Evolutionary conservation across 2,888 invertebrate species (phyloP).

Genomic region (Caenorhabditis becei): DNA sequence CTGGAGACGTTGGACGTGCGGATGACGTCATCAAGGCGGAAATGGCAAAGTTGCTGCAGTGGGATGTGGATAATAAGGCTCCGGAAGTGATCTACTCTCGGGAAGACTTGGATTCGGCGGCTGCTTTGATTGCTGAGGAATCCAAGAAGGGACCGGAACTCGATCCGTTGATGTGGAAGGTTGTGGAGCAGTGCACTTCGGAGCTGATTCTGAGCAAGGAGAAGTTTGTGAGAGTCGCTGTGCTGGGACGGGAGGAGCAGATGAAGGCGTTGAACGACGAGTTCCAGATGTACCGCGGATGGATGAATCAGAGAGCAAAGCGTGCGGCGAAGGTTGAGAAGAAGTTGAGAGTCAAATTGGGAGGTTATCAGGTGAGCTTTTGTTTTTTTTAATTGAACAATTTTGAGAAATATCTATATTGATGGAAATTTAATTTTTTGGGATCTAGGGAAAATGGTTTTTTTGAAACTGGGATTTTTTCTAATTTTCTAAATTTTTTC

Average conservation of each 20-base stretch:
- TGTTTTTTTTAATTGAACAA: conserved; percentile 1
- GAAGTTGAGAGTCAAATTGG: conserved; percentile 95
- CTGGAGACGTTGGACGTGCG: conserved; percentile 72
- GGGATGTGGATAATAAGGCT: conserved; percentile 75
- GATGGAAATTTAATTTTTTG: not conserved
- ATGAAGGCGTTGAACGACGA: conserved; percentile 77
- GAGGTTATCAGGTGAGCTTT: conserved; percentile 88
- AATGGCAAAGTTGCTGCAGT: conserved; percentile 78
- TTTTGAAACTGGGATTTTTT: not conserved
- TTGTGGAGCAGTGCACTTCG: conserved; percentile 75
- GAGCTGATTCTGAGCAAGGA: conserved; percentile 74
- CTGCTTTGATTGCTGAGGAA: conserved; percentile 66
- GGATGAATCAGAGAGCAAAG: conserved; percentile 98
- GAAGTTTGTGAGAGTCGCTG: conserved; percentile 75
- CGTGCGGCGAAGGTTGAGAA: conserved; percentile 97
- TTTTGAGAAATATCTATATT: not conserved
- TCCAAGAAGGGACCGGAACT: conserved; percentile 64
- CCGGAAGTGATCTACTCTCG: conserved; percentile 71
- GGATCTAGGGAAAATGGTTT: too few relatives aligned
- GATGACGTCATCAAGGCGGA: conserved; percentile 83
- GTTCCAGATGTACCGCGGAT: conserved; percentile 87
- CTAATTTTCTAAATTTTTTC: too few relatives aligned
- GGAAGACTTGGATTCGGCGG: conserved; percentile 72
- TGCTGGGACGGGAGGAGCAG: conserved; percentile 75
- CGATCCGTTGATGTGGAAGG: conserved; percentile 75